A percentile compares a stretch with the other conserved stretches of the same genome.
These are phyloP conservation scores for Eulemur rufifrons DNA, from an alignment of 2,113 vertebrate species.

Conservation along the genomic window DNA sequence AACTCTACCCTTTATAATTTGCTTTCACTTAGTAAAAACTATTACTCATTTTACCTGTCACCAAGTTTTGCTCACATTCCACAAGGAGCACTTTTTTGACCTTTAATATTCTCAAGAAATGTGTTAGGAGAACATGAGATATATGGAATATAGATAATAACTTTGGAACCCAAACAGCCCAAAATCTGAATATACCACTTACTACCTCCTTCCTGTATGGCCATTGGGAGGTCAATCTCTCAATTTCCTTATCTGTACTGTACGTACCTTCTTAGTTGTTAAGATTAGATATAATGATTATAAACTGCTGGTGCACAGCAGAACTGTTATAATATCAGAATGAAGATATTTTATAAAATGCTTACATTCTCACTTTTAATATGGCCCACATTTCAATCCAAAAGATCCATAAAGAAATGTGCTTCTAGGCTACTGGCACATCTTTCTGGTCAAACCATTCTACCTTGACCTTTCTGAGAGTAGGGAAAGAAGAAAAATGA, in stretches of 20 bases:
- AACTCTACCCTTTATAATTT: neutral
- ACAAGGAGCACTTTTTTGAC: neutral
- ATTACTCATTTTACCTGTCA: neutral
- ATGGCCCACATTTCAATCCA: neutral
- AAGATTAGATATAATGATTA: slow-evolving; percentile 27
- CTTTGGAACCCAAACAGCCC: neutral
- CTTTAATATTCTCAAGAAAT: slow-evolving; percentile 44
- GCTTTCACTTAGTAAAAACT: slow-evolving; percentile 20
- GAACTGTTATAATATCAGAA: slow-evolving; percentile 39
- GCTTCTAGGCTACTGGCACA: slow-evolving; percentile 12
- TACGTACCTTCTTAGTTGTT: neutral
- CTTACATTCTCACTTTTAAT: slow-evolving; percentile 32
- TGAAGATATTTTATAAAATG: slow-evolving; percentile 20
- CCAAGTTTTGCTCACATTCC: slow-evolving; percentile 2
- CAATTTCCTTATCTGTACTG: slow-evolving; percentile 26
- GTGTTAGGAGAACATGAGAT: neutral
- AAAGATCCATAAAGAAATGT: neutral
- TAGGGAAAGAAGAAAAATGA: neutral
- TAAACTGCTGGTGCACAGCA: neutral
- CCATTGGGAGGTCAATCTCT: neutral
- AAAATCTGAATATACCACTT: neutral
- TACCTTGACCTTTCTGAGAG: slow-evolving; percentile 40
- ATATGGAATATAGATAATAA: neutral
- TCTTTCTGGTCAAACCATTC: slow-evolving; percentile 15
- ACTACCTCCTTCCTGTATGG: neutral